Percentiles rank a stretch among this genome's conserved stretches.
phyloP scores from a whole-genome alignment of 2,797 vertebrate genomes.

The Tympanoctomys barrerae region DNA sequence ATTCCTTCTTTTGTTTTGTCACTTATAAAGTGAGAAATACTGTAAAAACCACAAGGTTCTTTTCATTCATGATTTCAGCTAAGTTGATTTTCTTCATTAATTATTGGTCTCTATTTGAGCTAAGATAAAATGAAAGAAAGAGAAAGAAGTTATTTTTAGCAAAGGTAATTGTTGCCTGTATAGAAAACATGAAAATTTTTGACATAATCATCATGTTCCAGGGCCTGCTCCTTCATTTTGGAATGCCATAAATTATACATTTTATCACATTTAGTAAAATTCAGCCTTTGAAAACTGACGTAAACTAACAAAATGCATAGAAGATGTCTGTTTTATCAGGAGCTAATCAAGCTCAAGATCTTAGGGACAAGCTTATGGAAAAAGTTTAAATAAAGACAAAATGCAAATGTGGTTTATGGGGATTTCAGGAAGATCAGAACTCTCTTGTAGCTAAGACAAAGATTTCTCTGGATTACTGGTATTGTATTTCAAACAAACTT shows the following conservation, averaged over 20 bases:
- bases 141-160: neutral
- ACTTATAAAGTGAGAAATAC: slow-evolving; percentile 27
- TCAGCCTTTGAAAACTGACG: slow-evolving; percentile 20
- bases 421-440: neutral
- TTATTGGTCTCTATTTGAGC: slow-evolving; percentile 8
- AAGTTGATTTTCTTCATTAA: slow-evolving; percentile 43
- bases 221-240: slow-evolving; percentile 15
- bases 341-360: neutral
- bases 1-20: slow-evolving; percentile 41
- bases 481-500: neutral
- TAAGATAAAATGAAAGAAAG: neutral
- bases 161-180: neutral
- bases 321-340: neutral
- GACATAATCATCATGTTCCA: neutral
- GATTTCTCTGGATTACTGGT: neutral
- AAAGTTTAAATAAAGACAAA: neutral
- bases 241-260: slow-evolving; percentile 41
- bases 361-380: neutral
- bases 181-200: neutral
- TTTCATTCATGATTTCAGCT: slow-evolving; percentile 19
- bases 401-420: neutral
- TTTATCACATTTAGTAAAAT: slow-evolving; percentile 7
- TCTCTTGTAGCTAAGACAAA: neutral
- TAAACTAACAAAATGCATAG: neutral
- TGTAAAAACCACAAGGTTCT: slow-evolving; percentile 17